These are phyloP conservation scores for Drosophila pseudoobscura DNA, from an alignment of 1,140 invertebrate genomes.

Conservation along the genomic window DNA sequence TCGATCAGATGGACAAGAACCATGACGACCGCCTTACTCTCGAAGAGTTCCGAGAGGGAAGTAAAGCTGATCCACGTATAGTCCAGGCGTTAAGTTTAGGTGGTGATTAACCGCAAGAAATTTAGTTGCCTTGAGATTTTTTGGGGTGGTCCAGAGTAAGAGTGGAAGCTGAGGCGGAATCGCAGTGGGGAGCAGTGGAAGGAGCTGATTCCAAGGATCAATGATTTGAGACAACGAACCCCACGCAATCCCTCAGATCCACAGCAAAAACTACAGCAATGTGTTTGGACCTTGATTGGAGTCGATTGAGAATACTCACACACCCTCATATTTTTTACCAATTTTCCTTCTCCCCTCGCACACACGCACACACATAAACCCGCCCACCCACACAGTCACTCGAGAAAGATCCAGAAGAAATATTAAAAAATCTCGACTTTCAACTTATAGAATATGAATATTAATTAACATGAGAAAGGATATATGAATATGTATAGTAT, in stretches of 20 bases:
- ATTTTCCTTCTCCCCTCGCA: slow-evolving; percentile 1
- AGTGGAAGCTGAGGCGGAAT: slow-evolving; percentile 15
- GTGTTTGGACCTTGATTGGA: too few species aligned
- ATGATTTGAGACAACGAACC: slow-evolving; percentile 61
- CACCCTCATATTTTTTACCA: not conserved
- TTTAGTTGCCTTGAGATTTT: slow-evolving; percentile 48
- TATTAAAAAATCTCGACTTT: slow-evolving; percentile 31
- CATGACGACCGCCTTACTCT: slow-evolving; percentile 88
- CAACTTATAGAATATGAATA: slow-evolving; percentile 31
- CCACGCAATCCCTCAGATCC: slow-evolving; percentile 19
- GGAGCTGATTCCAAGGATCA: slow-evolving; percentile 13
- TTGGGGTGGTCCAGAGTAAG: not conserved
- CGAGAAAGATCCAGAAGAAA: slow-evolving; percentile 7
- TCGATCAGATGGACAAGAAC: slow-evolving; percentile 99
- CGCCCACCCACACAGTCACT: not conserved
- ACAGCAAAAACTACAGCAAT: not conserved
- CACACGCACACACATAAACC: slow-evolving; percentile 3
- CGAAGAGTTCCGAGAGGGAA: slow-evolving; percentile 99
- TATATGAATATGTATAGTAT: slow-evolving; percentile 11
- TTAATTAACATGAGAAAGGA: too few species aligned
- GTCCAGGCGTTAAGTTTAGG: slow-evolving; percentile 96
- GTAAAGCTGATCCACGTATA: slow-evolving; percentile 98
- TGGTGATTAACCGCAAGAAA: slow-evolving; percentile 83
- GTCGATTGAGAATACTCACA: too few species aligned
- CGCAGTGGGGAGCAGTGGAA: slow-evolving; percentile 6